Conservation (phyloP, 2,888 invertebrate species). For the Amblyjoppa proteus region DNA sequence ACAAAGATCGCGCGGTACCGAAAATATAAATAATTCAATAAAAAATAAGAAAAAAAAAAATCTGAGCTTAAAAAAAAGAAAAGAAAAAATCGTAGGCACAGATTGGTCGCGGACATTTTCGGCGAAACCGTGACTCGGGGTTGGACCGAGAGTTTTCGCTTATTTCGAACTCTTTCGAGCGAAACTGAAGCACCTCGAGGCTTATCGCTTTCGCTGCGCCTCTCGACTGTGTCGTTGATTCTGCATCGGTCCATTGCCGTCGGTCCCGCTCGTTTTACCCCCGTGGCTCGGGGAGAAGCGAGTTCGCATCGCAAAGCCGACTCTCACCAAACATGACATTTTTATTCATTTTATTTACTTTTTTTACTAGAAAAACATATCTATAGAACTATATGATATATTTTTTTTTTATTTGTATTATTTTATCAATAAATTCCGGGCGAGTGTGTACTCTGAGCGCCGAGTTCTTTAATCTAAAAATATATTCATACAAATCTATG, state of each 20-base stretch:
- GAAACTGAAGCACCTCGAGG: conserved; percentile 4
- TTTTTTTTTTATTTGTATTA: neutral
- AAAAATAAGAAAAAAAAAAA: neutral
- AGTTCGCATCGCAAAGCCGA: neutral
- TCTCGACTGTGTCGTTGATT: conserved; percentile 13
- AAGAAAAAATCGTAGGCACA: neutral
- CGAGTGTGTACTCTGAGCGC: neutral
- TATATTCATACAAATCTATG: neutral
- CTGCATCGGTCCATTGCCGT: conserved; percentile 2
- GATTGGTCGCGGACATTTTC: neutral
- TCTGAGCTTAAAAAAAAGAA: neutral
- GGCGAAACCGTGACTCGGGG: neutral
- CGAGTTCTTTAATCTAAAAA: neutral
- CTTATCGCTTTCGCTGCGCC: conserved; percentile 11
- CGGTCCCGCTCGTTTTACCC: conserved; percentile 1
- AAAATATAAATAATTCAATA: neutral
- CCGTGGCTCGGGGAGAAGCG: neutral
- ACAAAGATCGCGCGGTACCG: neutral
- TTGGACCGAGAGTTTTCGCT: neutral
- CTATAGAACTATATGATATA: neutral
- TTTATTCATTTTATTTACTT: neutral
- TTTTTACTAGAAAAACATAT: neutral
- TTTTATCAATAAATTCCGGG: neutral
- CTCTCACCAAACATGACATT: conserved; percentile 1
- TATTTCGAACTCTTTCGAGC: conserved; percentile 5